phyloP scores from a whole-genome alignment of 1,140 invertebrate species.

The Ladona fulva region DNA sequence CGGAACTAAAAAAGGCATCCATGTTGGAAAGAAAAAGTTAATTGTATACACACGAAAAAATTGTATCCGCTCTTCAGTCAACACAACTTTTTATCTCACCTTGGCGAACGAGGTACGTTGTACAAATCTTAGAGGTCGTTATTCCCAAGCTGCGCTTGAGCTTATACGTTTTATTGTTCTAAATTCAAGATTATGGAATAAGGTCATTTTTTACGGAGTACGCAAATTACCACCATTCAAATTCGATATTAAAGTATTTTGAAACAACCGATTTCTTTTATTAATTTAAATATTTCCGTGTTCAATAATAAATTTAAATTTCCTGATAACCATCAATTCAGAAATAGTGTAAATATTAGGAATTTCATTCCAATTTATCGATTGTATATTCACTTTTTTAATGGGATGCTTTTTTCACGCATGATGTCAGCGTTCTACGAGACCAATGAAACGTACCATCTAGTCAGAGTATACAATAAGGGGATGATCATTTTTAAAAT shows the following conservation, averaged over 20 bases:
- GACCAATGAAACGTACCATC: neutral
- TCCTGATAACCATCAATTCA: neutral
- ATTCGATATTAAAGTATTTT: neutral
- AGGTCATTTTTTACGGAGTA: conserved; percentile 9
- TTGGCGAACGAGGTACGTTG: neutral
- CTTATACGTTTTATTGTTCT: neutral
- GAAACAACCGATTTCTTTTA: neutral
- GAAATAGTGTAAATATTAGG: neutral
- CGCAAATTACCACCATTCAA: conserved; percentile 9
- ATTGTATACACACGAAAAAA: conserved; percentile 10
- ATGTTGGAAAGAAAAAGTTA: conserved; percentile 10
- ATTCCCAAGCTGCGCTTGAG: neutral
- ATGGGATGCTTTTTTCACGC: conserved; percentile 4
- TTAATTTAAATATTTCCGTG: neutral
- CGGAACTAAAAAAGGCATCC: conserved; percentile 8
- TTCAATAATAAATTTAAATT: neutral
- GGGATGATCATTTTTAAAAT: neutral
- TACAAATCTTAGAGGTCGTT: conserved; percentile 9
- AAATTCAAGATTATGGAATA: neutral
- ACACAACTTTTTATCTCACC: conserved; percentile 9
- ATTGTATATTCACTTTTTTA: conserved; percentile 11
- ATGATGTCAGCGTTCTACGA: conserved; percentile 8
- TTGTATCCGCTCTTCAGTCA: conserved; percentile 8
- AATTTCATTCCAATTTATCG: neutral
- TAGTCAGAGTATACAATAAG: neutral